phyloP scores from a whole-genome alignment of 1,140 invertebrate genomes.

The Holcopasites calliopsidis region DNA sequence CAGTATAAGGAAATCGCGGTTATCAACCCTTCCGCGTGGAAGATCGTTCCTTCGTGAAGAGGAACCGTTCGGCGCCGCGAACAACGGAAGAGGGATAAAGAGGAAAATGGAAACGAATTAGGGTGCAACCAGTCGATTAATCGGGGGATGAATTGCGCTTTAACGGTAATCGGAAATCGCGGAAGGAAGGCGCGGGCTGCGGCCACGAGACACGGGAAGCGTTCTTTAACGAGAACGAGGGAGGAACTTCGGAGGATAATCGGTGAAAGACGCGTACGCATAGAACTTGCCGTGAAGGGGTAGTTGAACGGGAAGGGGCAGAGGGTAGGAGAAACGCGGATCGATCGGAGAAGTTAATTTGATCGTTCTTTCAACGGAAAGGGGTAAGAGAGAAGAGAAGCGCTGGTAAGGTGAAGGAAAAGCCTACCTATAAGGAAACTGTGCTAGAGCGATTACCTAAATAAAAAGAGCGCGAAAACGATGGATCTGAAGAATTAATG shows the following conservation, averaged over 20 bases:
- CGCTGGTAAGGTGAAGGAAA: not conserved
- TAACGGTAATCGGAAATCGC: slow-evolving; percentile 42
- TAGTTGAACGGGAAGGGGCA: too few relatives aligned
- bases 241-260: not conserved
- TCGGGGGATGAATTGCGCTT: slow-evolving; percentile 40
- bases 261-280: not conserved
- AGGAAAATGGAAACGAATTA: slow-evolving; percentile 39
- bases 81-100: slow-evolving; percentile 19
- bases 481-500: too few relatives aligned
- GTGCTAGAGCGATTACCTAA: too few relatives aligned
- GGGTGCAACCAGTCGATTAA: slow-evolving; percentile 23
- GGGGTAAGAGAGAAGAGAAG: not conserved
- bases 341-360: slow-evolving; percentile 60
- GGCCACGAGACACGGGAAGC: slow-evolving; percentile 14
- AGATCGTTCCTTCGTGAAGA: not conserved
- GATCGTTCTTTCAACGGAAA: slow-evolving; percentile 32
- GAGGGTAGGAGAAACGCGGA: slow-evolving; percentile 30
- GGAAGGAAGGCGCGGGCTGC: not conserved
- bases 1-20: not conserved
- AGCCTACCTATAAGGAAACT: too few relatives aligned
- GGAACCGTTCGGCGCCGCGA: not conserved
- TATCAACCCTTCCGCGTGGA: slow-evolving; percentile 6
- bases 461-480: too few relatives aligned
- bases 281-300: too few relatives aligned
- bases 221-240: slow-evolving; percentile 9